Conservation (phyloP, 1,140 invertebrate genomes). For the Medauroidea extradentata region DNA sequence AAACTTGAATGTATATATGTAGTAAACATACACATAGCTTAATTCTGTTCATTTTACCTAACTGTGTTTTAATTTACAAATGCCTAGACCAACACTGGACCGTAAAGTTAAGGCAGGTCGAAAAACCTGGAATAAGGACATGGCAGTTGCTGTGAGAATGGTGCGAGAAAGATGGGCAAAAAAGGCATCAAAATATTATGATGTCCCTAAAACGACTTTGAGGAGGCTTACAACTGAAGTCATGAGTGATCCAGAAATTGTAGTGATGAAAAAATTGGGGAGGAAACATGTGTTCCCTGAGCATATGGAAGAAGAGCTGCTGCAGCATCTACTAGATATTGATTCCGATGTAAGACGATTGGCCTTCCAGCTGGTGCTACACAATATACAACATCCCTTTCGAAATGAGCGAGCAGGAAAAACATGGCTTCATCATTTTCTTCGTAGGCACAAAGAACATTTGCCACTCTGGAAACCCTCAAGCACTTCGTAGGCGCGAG, state of each 20-base stretch:
- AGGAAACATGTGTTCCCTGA: slow-evolving; percentile 17
- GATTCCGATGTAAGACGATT: slow-evolving; percentile 23
- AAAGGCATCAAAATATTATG: too few species aligned
- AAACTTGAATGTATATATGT: too few species aligned
- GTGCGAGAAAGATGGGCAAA: too few species aligned
- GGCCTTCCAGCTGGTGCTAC: slow-evolving; percentile 28
- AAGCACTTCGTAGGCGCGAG: slow-evolving; percentile 29
- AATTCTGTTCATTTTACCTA: too few species aligned
- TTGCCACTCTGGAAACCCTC: slow-evolving; percentile 13
- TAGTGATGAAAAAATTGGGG: neutral
- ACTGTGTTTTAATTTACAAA: too few species aligned
- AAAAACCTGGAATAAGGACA: too few species aligned
- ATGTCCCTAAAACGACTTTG: too few species aligned
- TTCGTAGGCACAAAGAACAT: slow-evolving; percentile 8
- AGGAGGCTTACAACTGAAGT: too few species aligned
- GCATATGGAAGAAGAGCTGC: neutral
- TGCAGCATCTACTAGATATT: slow-evolving; percentile 4
- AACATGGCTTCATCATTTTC: slow-evolving; percentile 5
- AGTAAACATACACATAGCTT: too few species aligned
- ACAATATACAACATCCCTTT: slow-evolving; percentile 20
- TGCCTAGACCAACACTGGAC: too few species aligned
- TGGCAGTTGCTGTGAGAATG: too few species aligned
- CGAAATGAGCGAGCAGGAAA: slow-evolving; percentile 21
- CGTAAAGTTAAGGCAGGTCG: too few species aligned
- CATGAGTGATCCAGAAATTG: neutral